Base-by-base conservation (phyloP, 2,888 invertebrate species). In the Campoletis raptor region DNA sequence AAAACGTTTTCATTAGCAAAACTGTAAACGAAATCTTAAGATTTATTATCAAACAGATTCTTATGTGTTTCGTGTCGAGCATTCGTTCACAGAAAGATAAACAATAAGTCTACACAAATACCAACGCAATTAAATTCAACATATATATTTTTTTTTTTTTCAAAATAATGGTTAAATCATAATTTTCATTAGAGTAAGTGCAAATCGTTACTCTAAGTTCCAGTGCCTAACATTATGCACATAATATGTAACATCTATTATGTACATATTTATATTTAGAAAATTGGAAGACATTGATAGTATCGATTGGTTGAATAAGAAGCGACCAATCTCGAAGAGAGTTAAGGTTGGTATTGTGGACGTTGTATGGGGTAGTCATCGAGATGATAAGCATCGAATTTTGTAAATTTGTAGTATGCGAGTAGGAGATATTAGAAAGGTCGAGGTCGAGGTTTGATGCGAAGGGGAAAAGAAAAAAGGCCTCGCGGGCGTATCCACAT, bases 401-500 rank as follows among this genome's bases (percentile, higher is more conserved):
- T 85, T 21, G 57, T 57, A 61, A 72, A 66, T 45, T 81, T 72
- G 40, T 85, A 52, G 73, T 81, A 72, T 73, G 81, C 69, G 81
- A 57, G 72, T 42, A 18, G 40, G 72, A 40, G 82, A 82, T 66
- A 82, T 78, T 79, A 70, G 57, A 85, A 76, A 76, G 70, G 79
- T 72, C 79, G 87, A 61, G 61, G 61, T 76, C 66, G 73, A 74
- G 57, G 72, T 77, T 81, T 45, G 36, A 37, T 72, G 40, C 40
- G 80, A 69, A 70, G 83, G 81, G 76, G 78, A 81, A 83, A 82
- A 48, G 85, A 79, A 82, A 64, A 72, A 82, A 86, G 87, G 87
- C 80, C 85, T 82, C 61, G 76, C 83, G 87, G 85, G 88, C 83
- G 80, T 84, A 79, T 90, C 86, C 87, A 87, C 81, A 89, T 85